Evolutionary conservation across 2,113 vertebrate genomes (phyloP), one percentile per base, ranked within the genome.

Genomic region (Coracopsis vasa): DNA sequence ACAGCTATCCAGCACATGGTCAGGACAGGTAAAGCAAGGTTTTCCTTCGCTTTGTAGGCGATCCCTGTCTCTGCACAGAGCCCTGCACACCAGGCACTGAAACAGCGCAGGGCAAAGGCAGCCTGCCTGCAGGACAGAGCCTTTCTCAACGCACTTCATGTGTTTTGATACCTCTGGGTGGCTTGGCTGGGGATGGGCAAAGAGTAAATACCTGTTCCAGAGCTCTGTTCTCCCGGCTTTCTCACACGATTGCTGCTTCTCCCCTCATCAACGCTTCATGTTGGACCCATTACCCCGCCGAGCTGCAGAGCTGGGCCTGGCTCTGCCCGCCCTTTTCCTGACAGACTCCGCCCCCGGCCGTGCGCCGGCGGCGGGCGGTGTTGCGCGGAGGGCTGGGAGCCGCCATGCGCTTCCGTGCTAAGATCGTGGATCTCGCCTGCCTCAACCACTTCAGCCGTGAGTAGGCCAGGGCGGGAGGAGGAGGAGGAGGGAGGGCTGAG

Each of bases 401-500:
- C 39, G 66, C 29, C 80, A 96, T 97, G 96, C 77, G 96, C 2
- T 97, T 97, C 16, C 77, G 96, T 27, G 95, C 96, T 11, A 97
- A 95, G 65, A 89, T 97, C 25, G 89, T 95, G 77, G 96, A 97
- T 81, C 58, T 96, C 19, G 95, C 95, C 28, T 97, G 95, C 39
- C 95, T 97, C 31, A 97, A 94, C 69, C 92, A 92, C 64, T 95
- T 97, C 72, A 94, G 92, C 87, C 96, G 95, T 97, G 80, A 96
- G 96, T 91, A 11, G 21, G n/a, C 3, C 21, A 4, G 29, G 39
- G 9, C 17, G 16, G 9, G 9, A 15, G 33, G 6, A 44, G n/a
- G n/a, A n/a, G n/a, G n/a, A n/a, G n/a, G n/a, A n/a, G n/a, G n/a
- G n/a, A n/a, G n/a, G n/a, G n/a, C n/a, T n/a, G n/a, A n/a, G n/a